Percentiles rank a stretch among this genome's conserved stretches.
Conservation (phyloP, 1,140 invertebrate species). For the Aphis gossypii region DNA sequence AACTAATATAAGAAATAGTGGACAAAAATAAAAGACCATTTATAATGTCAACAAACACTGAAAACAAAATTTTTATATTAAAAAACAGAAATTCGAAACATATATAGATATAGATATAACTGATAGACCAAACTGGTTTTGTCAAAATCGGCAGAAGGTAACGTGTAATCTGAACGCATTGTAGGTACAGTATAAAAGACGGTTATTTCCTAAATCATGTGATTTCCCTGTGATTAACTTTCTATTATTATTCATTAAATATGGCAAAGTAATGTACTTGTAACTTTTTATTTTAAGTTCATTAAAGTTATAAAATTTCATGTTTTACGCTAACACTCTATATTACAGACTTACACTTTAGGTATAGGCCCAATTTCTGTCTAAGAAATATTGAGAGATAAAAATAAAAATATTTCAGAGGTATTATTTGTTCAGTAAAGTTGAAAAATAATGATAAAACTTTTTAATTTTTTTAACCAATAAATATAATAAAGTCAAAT, state of each 20-base stretch:
- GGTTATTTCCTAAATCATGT: background rate
- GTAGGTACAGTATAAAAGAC: background rate
- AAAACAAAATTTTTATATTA: background rate
- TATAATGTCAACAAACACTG: background rate
- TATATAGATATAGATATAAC: background rate
- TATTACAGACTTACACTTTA: background rate
- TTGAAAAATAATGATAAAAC: too few relatives aligned
- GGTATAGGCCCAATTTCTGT: too few relatives aligned
- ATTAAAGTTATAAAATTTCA: background rate
- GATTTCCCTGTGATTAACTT: background rate
- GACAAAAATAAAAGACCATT: background rate
- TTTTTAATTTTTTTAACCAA: too few relatives aligned
- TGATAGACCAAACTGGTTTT: background rate
- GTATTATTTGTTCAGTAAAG: too few relatives aligned
- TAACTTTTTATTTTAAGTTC: background rate
- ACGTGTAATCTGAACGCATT: background rate
- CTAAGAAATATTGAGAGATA: too few relatives aligned
- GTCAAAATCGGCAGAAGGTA: background rate
- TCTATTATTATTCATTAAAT: conserved; percentile 7
- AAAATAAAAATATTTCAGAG: too few relatives aligned
- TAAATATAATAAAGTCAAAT: too few relatives aligned
- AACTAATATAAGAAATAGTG: background rate
- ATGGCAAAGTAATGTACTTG: background rate
- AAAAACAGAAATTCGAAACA: background rate
- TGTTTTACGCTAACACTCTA: background rate